Conservation (phyloP, 2,113 vertebrate genomes). For the Corythaixoides concolor region DNA sequence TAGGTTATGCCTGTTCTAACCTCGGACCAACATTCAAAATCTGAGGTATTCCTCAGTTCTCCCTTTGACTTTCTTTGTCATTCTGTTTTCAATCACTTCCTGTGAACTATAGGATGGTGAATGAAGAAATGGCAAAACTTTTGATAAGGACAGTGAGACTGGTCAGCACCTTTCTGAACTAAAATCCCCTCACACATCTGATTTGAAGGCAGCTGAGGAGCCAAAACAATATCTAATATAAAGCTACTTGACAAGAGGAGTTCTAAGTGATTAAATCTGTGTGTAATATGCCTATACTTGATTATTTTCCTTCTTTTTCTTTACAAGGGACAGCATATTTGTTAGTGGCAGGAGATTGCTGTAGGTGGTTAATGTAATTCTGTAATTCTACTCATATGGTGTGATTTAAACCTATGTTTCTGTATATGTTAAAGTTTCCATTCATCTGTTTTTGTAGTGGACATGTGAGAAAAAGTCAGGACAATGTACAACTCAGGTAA, state of each 20-base stretch:
- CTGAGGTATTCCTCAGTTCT: not conserved
- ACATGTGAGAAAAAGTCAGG: not conserved
- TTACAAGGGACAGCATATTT: not conserved
- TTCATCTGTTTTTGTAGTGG: not conserved
- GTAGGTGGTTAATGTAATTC: not conserved
- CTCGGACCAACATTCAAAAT: not conserved
- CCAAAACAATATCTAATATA: conserved; percentile 1
- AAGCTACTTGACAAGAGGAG: not conserved
- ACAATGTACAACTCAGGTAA: not conserved
- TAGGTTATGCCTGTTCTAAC: not conserved
- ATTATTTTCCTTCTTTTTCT: not conserved
- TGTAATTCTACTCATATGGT: not conserved
- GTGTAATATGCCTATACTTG: not conserved
- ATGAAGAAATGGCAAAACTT: not conserved
- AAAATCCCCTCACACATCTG: not conserved
- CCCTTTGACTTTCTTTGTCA: not conserved
- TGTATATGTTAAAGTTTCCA: not conserved
- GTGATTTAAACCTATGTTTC: not conserved
- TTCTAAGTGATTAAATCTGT: conserved; percentile 7
- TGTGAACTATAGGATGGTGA: not conserved
- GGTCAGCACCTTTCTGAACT: not conserved
- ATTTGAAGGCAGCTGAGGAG: not conserved
- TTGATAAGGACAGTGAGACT: not conserved
- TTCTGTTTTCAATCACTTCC: not conserved
- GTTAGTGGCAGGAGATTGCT: not conserved